Evolutionary conservation across 2,113 vertebrate species (phyloP).

Genomic region (Tyto alba): DNA sequence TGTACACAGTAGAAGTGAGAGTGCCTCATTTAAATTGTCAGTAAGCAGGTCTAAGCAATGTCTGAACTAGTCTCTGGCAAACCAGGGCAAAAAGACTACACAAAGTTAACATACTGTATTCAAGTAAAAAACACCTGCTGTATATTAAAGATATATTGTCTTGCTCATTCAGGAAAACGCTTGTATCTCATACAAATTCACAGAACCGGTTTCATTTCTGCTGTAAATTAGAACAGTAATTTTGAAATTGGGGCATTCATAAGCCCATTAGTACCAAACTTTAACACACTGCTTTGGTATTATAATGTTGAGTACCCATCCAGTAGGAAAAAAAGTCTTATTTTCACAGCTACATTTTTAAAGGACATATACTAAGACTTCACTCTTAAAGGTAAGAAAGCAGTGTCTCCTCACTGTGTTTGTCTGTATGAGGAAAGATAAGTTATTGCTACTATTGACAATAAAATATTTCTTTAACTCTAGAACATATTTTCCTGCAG

Average conservation of each 20-base stretch:
- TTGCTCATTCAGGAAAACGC: neutral
- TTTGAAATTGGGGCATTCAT: neutral
- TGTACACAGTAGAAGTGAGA: neutral
- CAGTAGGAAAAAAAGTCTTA: neutral
- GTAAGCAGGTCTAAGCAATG: neutral
- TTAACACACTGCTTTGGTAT: neutral
- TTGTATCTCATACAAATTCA: neutral
- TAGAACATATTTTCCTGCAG: neutral
- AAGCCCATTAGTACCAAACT: neutral
- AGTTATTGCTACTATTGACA: neutral
- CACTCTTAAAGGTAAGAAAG: neutral
- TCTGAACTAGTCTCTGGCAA: neutral
- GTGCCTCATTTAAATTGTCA: neutral
- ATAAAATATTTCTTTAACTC: neutral
- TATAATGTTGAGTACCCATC: neutral
- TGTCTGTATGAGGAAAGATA: neutral
- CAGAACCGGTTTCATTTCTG: neutral
- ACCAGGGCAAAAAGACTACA: neutral
- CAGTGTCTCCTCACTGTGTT: neutral
- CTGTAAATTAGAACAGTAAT: neutral
- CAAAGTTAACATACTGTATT: neutral
- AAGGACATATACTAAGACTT: neutral
- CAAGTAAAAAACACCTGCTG: neutral
- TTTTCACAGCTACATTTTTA: neutral
- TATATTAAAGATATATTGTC: neutral